Conservation (phyloP, 2,113 vertebrate species). For the Loxodonta africana region DNA sequence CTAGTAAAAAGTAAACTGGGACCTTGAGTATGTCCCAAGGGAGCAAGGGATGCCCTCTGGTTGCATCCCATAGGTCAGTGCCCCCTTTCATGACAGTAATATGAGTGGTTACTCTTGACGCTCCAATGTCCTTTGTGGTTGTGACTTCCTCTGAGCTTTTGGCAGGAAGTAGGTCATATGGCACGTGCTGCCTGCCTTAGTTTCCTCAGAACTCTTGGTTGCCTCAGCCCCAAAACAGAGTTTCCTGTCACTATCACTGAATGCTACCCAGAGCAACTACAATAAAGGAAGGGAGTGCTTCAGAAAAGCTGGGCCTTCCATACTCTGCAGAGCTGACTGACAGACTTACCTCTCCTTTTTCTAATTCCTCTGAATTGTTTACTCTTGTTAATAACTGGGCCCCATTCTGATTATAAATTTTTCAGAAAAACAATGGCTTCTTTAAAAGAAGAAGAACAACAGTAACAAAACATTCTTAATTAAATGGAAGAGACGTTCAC, state of each 20-base stretch:
- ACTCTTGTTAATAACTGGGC: neutral
- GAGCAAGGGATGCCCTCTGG: neutral
- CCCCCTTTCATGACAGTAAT: too few species aligned
- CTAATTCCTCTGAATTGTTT: neutral
- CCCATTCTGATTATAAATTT: neutral
- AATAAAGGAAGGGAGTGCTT: fast-evolving
- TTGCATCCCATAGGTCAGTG: too few species aligned
- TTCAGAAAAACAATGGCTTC: neutral
- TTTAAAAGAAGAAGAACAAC: constrained; percentile 18
- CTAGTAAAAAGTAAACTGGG: constrained; percentile 12
- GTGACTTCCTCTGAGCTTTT: constrained; percentile 29
- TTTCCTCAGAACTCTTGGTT: neutral
- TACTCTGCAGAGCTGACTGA: neutral
- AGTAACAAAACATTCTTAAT: neutral
- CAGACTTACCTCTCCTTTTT: neutral
- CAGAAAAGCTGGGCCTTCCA: neutral
- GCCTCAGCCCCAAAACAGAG: neutral
- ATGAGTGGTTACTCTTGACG: neutral
- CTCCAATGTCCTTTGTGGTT: neutral
- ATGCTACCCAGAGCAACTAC: neutral
- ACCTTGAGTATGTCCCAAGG: neutral
- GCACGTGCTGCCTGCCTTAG: neutral
- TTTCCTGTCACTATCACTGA: constrained; percentile 40
- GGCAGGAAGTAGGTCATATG: constrained; percentile 46
- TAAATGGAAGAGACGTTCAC: neutral